Percentiles rank a stretch among this genome's conserved stretches.
Evolutionary conservation across 1,140 invertebrate species (phyloP).

Genomic region (Platorchestia sp.): DNA sequence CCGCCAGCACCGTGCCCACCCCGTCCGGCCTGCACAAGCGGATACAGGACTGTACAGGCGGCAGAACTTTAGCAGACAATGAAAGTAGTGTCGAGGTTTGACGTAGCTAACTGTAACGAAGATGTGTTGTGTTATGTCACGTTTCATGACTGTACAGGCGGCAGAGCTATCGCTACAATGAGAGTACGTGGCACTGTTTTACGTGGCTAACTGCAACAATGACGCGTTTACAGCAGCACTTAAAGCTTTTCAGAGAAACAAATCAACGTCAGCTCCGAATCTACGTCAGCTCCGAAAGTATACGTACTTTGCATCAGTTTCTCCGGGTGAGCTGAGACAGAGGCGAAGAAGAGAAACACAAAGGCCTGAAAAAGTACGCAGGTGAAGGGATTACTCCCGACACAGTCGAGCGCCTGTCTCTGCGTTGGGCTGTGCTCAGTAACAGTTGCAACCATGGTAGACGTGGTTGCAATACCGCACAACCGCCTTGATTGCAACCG

Average conservation of each 20-base stretch:
- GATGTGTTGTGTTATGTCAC: neutral
- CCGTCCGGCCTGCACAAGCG: conserved; percentile 87
- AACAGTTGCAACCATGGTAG: no score
- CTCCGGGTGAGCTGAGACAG: neutral
- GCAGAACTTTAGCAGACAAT: neutral
- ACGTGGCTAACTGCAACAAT: neutral
- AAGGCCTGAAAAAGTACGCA: no score
- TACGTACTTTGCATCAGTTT: neutral
- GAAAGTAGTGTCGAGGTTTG: neutral
- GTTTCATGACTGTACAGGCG: no score
- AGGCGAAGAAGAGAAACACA: neutral
- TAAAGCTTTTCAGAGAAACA: neutral
- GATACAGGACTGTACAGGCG: no score
- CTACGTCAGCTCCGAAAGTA: neutral
- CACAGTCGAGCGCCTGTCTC: no score
- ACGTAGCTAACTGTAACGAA: neutral
- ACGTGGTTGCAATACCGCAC: no score
- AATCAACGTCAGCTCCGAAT: neutral
- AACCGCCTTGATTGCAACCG: no score
- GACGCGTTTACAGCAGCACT: neutral
- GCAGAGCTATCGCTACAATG: neutral
- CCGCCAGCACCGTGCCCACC: conserved; percentile 96
- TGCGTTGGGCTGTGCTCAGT: no score
- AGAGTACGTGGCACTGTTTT: neutral
- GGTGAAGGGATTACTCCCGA: no score